Base-by-base conservation (phyloP, 2,888 invertebrate genomes). In the Diabrotica balteata region DNA sequence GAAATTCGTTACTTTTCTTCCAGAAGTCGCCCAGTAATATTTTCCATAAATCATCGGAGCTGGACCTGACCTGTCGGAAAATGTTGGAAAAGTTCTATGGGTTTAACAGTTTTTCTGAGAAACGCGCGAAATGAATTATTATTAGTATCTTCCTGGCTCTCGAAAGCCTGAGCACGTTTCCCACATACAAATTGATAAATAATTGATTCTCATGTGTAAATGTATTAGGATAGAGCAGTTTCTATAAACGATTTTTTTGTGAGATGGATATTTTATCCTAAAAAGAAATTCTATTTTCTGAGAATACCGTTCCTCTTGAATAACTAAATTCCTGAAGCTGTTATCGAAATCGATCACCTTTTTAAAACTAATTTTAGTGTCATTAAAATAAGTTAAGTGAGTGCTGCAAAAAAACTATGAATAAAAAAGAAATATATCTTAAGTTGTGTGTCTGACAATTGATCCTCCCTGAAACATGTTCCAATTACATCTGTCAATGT, bases 21-120 rank as follows among this genome's bases (percentile, higher is more conserved):
- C 74, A 74, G 70, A 69, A 72, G 73, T 72, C 67, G 69, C 67
- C 61, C 76, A 73, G 83, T 84, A 84, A 84, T 84, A 85, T 85
- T 85, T 85, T 84, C 83, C 85, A 85, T 85, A 84, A 85, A 85
- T 85, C 84, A 85, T 84, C 83, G 80, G 72, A 69, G 79, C 77
- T 77, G 79, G 79, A 81, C 80, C 80, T 81, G 80, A 80, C 80
- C 81, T 81, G 81, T 79, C 80, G 79, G 75, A 74, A 67, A 64
- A 73, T 77, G 77, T 76, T 78, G 77, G 78, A 80, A 81, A 80
- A 76, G 79, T 80, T 78, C 73, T 73, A 72, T 74, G 78, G 76
- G 75, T 78, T 77, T 78, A 75, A 77, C 73, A 74, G 75, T 76
- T 75, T 71, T 72, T 73, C 71, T 63, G 69, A 68, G 73, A 72